Evolutionary conservation across 2,797 vertebrate genomes (phyloP), one percentile per base, ranked within the genome.

Genomic region (Carcharodon carcharias): DNA sequence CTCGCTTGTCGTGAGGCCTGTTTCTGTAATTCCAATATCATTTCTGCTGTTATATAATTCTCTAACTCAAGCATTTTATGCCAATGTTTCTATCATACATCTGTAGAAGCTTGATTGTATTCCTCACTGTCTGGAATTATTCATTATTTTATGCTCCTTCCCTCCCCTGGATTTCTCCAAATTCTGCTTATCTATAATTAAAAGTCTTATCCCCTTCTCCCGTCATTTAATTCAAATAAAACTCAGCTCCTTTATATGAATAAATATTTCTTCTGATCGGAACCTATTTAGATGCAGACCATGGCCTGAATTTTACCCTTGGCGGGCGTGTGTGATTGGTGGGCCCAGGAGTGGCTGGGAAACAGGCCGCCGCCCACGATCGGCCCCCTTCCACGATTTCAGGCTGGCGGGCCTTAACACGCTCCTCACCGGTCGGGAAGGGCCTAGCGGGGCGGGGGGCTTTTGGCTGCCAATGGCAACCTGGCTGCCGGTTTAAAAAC

Each of bases 141-240:
- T 67, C 63, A 93, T 65, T 67, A 61, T 63, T 93, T 40, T 65
- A 21, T 45, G 35, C 67, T 93, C 91, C 40, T 67, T 67, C n/a
- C 40, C n/a, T 21, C 8, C 40, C 21, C 91, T 93, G 21, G 91
- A 65, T 63, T 65, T 40, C 18, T 93, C 91, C 8, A 65, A 67
- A 54, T n/a, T 67, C 91, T 67, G 91, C 91, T 93, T 67, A 93
- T 67, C 91, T 93, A 93, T 93, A 67, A 45, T 93, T 93, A 93
- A 65, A 93, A 65, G n/a, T 65, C 91, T 65, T 40, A 93, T 93
- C 91, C 63, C 35, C 61, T 85, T 4, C 80, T 45, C 16, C 16
- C 40, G 18, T 45, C 77, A 82, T 18, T 65, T 93, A 40, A 3
- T 93, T 67, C 91, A 67, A 93, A 67, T 67, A n/a, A 67, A 93